Evolutionary conservation across 1,140 invertebrate genomes (phyloP).

Genomic region (Epicauta chinensis): DNA sequence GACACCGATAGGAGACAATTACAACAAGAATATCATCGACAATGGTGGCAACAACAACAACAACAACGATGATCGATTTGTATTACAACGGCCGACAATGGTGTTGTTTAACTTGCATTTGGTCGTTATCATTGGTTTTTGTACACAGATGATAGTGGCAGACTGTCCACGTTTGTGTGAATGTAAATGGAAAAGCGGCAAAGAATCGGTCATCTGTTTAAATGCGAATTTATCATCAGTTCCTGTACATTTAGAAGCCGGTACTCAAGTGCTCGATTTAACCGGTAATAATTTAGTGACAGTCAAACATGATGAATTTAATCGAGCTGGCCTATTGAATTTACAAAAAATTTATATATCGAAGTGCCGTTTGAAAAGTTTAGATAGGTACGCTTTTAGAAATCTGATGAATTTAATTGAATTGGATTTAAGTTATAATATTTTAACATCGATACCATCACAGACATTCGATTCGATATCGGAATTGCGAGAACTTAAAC

Average conservation of each 20-base stretch:
- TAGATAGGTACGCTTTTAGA: conserved; percentile 60
- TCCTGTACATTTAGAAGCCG: conserved; percentile 61
- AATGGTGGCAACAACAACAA: not conserved
- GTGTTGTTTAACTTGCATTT: conserved; percentile 15
- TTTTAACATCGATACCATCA: conserved; percentile 59
- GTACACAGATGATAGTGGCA: conserved; percentile 38
- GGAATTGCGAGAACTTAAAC: conserved; percentile 66
- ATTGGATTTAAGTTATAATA: conserved; percentile 69
- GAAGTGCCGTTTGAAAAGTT: conserved; percentile 53
- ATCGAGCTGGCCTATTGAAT: conserved; percentile 63
- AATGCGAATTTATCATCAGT: conserved; percentile 63
- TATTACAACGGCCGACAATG: conserved; percentile 13
- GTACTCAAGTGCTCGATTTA: conserved; percentile 72
- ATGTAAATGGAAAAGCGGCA: conserved; percentile 81
- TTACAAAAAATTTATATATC: conserved; percentile 70
- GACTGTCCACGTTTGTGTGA: conserved; percentile 67
- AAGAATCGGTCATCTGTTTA: conserved; percentile 71
- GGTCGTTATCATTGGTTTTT: conserved; percentile 30
- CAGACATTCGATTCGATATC: conserved; percentile 61
- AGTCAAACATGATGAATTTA: conserved; percentile 64
- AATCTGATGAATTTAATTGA: conserved; percentile 70
- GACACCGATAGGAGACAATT: conserved; percentile 21
- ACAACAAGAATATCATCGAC: conserved; percentile 5
- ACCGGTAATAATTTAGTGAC: conserved; percentile 62
- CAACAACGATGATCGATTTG: conserved; percentile 7